Base-by-base conservation (phyloP, 2,797 vertebrate species). In the Emydoidea blandingii region DNA sequence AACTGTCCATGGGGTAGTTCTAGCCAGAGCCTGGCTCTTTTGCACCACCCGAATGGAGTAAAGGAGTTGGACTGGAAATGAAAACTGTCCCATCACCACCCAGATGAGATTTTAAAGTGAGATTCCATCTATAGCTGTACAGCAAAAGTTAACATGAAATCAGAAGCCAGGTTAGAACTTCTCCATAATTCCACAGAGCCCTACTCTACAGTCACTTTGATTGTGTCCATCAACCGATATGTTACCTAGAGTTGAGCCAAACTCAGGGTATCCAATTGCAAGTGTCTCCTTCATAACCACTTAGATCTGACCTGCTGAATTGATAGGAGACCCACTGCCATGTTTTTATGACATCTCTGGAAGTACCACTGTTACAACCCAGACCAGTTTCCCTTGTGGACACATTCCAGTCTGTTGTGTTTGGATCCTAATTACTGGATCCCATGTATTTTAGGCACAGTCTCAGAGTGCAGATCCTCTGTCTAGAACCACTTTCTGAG, bases 41-140 rank as follows among this genome's bases (percentile, higher is more conserved):
- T 59, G 11, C 47, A 83, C 0, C 44, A 78, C 82, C 47, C 89
- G n/a, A 54, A 59, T 5, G 4, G 2, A 27, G 19, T 5, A 79
- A 68, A 85, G 14, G 2, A 3, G 1, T 0, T 11, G 2, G 82
- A 37, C 44, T 50, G 79, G 5, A 21, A 81, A 21, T 7, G 4
- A 83, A 4, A 49, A 37, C 54, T 80, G 15, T n/a, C 29, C 72
- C 2, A 76, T 81, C 87, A 83, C 27, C 6, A 81, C 16, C 18
- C 34, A 65, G 34, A 65, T 65, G 34, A 54, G 50, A 81, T 41
- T n/a, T 54, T 81, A 54, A 54, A 81, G 27, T 81, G 52, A 54
- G 79, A 37, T 41, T 21, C 50, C 5, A 37, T 54, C 21, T 53
- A 37, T 52, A 54, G 12, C n/a, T 54, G 52, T 54, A 49, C 37